Evolutionary conservation across 2,888 invertebrate species (phyloP), one percentile per base, ranked within the genome.

Genomic region (Phania funesta): DNA sequence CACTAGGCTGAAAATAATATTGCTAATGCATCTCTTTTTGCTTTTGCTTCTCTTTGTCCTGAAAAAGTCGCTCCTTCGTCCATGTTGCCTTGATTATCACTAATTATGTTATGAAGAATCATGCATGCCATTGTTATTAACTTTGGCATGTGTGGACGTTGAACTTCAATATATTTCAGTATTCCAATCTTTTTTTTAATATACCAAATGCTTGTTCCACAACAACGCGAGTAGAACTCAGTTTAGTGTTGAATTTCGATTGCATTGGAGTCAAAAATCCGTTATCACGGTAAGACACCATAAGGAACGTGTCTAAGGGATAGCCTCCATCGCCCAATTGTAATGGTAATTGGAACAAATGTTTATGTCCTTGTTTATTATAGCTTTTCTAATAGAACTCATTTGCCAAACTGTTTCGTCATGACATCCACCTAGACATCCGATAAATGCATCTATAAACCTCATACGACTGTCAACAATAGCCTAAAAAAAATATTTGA

Each of bases 241-340:
- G 50, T 74, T 74, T 67, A 5, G 32, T 60, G 35, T 79, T 74
- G 18, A 41, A 73, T 41, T 79, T 74, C 9, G 60, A 48, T 52
- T 74, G 67, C 50, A 74, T 67, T 79, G 50, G 74, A 11, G 73
- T 73, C 67, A 67, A 79, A 29, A 67, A 79, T 32, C 65, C 58
- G 18, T 78, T 78, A 48, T 78, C 78, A 65, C 77, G 70, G 18
- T 75, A 83, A 3, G 78, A 78, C 18, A 74, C 70, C 76, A 83
- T 76, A 50, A 79, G 24, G 60, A 52, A 76, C 22, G 38, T 58
- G 58, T 78, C 65, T 60, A 84, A 38, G 18, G 80, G 80, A 75
- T 84, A 81, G 9, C 67, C 81, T 22, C 18, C 76, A 67, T 79
- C 81, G 35, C 76, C 73, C 41, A 81, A 67, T 20, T n/a, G n/a